Evolutionary conservation across 2,888 invertebrate species (phyloP).

Genomic region (Doris montereyensis): DNA sequence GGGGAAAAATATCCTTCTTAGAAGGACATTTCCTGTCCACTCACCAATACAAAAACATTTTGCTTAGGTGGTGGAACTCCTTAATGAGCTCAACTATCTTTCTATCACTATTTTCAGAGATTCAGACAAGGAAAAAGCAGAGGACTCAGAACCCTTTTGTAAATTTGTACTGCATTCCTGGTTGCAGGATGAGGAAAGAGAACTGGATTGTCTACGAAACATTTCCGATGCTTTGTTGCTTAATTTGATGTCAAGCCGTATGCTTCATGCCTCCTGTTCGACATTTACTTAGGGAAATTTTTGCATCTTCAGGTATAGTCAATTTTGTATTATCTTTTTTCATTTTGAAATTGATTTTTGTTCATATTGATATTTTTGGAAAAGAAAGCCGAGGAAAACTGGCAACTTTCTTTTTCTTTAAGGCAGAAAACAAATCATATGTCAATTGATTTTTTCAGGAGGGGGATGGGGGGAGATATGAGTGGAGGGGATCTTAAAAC

Average conservation of each 20-base stretch:
- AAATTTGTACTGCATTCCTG: conserved; percentile 76
- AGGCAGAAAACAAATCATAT: too few species aligned
- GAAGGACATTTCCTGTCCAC: too few species aligned
- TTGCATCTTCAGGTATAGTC: conserved; percentile 90
- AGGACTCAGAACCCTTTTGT: conserved; percentile 20
- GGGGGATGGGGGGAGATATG: too few species aligned
- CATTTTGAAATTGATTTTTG: too few species aligned
- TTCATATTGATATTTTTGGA: neutral
- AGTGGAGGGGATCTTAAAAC: too few species aligned
- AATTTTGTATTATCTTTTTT: conserved; percentile 37
- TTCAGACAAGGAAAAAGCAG: conserved; percentile 25
- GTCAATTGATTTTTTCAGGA: too few species aligned
- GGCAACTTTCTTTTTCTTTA: neutral
- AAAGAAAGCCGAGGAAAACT: neutral
- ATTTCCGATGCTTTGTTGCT: conserved; percentile 87
- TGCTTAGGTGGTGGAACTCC: too few species aligned
- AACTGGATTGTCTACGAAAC: conserved; percentile 85
- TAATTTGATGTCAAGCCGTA: conserved; percentile 87
- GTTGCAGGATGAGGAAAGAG: conserved; percentile 82
- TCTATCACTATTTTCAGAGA: too few species aligned
- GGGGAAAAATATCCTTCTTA: too few species aligned
- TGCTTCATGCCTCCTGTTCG: conserved; percentile 82
- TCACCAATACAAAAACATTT: too few species aligned
- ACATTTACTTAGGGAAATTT: conserved; percentile 85
- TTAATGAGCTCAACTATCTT: too few species aligned